Conservation (phyloP, 2,888 invertebrate species). For the Apantesis nais region DNA sequence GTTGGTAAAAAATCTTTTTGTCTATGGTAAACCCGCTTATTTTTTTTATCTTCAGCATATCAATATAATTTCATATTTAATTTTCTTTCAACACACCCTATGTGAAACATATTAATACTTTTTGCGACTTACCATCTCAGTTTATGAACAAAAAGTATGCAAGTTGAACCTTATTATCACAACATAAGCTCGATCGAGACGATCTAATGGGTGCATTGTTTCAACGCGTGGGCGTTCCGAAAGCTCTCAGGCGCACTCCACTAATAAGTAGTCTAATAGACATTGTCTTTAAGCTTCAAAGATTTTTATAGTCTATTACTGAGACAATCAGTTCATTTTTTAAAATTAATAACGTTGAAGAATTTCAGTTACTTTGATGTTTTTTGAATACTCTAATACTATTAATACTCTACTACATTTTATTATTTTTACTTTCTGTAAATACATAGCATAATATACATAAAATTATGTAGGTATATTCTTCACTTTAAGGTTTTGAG, state of each 20-base stretch:
- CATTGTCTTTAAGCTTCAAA: slow-evolving; percentile 25
- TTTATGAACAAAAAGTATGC: background rate
- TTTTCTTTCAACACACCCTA: no score
- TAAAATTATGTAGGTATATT: no score
- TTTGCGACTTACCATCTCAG: background rate
- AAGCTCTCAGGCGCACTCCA: slow-evolving; percentile 38
- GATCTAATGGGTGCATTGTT: slow-evolving; percentile 31
- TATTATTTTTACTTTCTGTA: no score
- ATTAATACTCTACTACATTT: background rate
- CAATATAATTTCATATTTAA: no score
- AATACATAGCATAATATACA: no score
- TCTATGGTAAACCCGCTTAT: no score
- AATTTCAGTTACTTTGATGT: background rate
- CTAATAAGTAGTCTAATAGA: slow-evolving; percentile 38
- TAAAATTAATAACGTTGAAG: background rate
- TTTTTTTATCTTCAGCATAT: no score
- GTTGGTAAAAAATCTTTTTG: no score
- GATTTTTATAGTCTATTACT: background rate
- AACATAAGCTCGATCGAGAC: background rate
- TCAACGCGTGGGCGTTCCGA: slow-evolving; percentile 33
- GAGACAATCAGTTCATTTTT: background rate
- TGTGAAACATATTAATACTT: no score
- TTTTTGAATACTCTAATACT: background rate
- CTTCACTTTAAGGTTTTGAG: no score
- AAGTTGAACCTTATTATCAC: background rate